These are phyloP conservation scores for Ceriagrion tenellum DNA, from an alignment of 2,888 invertebrate species.

Conservation along the genomic window DNA sequence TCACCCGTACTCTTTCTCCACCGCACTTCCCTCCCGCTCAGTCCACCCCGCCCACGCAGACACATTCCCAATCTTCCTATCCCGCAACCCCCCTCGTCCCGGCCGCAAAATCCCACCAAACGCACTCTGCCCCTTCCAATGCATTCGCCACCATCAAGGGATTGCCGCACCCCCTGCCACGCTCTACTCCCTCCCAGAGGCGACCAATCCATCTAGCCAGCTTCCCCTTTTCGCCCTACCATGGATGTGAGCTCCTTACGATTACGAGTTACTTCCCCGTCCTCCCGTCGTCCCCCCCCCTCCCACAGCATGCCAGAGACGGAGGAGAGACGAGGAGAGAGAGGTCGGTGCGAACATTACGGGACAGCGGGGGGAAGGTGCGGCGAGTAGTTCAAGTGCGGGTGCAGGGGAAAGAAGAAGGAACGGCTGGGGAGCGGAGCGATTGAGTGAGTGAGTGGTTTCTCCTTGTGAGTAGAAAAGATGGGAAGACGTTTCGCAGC, in stretches of 20 bases:
- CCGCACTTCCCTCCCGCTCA: not conserved
- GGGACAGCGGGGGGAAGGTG: not conserved
- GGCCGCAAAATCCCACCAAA: constrained; percentile 55
- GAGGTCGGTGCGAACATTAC: not conserved
- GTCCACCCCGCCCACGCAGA: not conserved
- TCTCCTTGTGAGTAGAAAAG: not conserved
- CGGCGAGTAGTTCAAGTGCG: not conserved
- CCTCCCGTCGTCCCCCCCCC: not conserved
- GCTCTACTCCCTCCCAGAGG: not conserved
- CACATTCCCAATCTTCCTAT: not conserved
- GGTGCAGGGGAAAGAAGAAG: not conserved
- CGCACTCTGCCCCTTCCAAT: not conserved
- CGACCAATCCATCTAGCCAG: not conserved
- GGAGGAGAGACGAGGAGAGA: not conserved
- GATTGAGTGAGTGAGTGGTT: not conserved
- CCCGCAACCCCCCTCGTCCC: not conserved
- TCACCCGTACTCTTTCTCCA: not conserved
- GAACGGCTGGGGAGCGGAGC: not conserved
- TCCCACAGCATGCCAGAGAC: too few species aligned
- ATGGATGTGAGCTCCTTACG: not conserved
- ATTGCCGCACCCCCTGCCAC: not conserved
- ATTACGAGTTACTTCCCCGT: constrained; percentile 30
- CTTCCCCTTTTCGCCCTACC: not conserved
- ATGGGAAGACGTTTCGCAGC: not conserved
- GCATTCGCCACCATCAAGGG: constrained; percentile 49